Base-by-base conservation (phyloP, 2,113 vertebrate genomes). In the Oncorhynchus mykiss region DNA sequence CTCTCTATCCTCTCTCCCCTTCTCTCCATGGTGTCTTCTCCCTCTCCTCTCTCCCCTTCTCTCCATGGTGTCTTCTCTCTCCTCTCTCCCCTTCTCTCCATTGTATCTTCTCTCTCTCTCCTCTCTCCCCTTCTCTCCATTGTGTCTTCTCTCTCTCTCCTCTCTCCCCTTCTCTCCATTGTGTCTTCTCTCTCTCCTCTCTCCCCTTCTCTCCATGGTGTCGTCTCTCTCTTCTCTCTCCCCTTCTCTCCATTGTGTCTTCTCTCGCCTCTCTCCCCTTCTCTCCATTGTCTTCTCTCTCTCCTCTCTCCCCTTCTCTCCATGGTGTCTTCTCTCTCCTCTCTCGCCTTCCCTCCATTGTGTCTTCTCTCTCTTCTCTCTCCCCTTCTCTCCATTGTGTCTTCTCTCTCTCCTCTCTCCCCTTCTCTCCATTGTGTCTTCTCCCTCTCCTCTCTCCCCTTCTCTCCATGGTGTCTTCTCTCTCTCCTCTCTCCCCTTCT, bases 291-390 rank as follows among this genome's bases (percentile, higher is more conserved):
- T 29, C 27, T 29, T 3, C 3, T 3, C 3, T 27, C 27, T 29
- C 27, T 29, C 27, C 3, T 3, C 3, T 29, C 27, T 29, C 27
- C 3, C 27, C 27, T 3, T 78, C 75, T 80, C 73, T 70, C 79
- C 77, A 72, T 77, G 73, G 78, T 76, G 76, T 75, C 79, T 88
- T 65, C 88, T 84, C 88, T 88, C 85, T 78, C 27, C 3, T 29
- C 27, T 3, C 27, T 29, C 27, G 1, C 25, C 25, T 25, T 25
- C 25, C 2, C 25, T 25, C 25, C 25, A 25, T 25, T 25, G 25
- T 25, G 25, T 25, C 25, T 25, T 3, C 27, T 29, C 27, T 29
- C 27, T 29, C 0, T 3, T 3, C 3, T 29, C 27, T 3, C 27
- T 29, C 27, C 27, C 2, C 3, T 29, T 29, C 3, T 29, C 27